These are phyloP conservation scores for Arrhamphus sclerolepis DNA, from an alignment of 2,797 vertebrate genomes.

Conservation along the genomic window DNA sequence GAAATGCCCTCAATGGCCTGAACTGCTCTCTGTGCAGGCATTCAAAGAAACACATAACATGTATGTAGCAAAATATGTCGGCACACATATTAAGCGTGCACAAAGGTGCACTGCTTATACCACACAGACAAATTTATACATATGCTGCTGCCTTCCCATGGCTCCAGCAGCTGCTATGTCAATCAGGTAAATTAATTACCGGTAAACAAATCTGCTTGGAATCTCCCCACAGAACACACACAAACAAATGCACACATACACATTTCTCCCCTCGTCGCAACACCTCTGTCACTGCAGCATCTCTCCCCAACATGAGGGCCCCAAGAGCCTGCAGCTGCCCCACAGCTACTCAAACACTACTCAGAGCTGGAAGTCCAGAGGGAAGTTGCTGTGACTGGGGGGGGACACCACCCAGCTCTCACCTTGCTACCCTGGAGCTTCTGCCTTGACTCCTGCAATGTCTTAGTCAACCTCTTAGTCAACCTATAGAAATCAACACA, in stretches of 20 bases:
- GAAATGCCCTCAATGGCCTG: conserved; percentile 53
- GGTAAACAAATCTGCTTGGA: conserved; percentile 82
- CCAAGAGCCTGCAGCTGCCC: conserved; percentile 54
- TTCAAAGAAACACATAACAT: conserved; percentile 16
- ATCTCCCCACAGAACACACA: conserved; percentile 67
- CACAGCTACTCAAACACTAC: conserved; percentile 51
- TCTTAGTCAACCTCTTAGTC: conserved; percentile 41
- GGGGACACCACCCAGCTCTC: conserved; percentile 35
- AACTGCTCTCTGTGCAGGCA: conserved; percentile 14
- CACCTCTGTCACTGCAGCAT: conserved; percentile 46
- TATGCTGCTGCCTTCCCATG: conserved; percentile 58
- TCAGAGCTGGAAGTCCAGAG: conserved; percentile 59
- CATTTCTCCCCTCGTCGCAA: conserved; percentile 28
- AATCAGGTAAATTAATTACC: conserved; percentile 86
- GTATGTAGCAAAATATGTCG: conserved; percentile 34
- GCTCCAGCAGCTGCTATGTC: conserved; percentile 80
- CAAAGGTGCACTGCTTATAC: conserved; percentile 20
- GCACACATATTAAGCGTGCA: conserved; percentile 15
- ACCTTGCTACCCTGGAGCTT: conserved; percentile 56
- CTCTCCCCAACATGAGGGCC: conserved; percentile 39
- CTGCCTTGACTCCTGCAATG: conserved; percentile 44
- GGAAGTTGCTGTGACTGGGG: conserved; percentile 45
- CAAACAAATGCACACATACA: conserved; percentile 49
- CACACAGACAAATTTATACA: conserved; percentile 36
- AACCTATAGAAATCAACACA: conserved; percentile 46